A percentile compares a stretch with the other conserved stretches of the same genome.
Conservation (phyloP, 1,140 invertebrate genomes). For the Brachionus koreanus region DNA sequence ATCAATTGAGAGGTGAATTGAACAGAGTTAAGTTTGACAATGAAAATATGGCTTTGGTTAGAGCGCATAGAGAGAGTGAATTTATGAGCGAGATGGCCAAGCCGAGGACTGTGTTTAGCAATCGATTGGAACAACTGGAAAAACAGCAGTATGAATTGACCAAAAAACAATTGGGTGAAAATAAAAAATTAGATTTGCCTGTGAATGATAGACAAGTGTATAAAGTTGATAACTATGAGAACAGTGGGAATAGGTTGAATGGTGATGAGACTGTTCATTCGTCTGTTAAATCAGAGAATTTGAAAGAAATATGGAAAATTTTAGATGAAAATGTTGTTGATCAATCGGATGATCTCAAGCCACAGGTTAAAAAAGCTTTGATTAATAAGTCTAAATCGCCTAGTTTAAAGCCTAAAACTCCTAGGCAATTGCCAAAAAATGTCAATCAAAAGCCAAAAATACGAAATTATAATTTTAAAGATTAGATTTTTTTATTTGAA, state of each 20-base stretch:
- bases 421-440: background rate
- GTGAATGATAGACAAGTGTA: background rate
- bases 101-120: background rate
- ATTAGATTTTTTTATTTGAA: background rate
- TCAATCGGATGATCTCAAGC: background rate
- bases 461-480: conserved; percentile 35
- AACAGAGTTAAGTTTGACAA: conserved; percentile 47
- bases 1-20: conserved; percentile 53
- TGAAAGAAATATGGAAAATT: conserved; percentile 40
- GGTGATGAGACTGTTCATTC: conserved; percentile 7
- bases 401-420: conserved; percentile 26
- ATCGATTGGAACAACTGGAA: conserved; percentile 52
- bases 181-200: background rate
- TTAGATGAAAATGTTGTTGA: conserved; percentile 7
- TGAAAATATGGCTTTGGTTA: background rate
- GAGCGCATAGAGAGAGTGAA: background rate
- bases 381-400: background rate
- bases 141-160: conserved; percentile 55
- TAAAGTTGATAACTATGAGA: background rate
- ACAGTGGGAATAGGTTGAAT: background rate
- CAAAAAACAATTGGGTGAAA: conserved; percentile 48
- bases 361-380: conserved; percentile 20
- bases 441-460: conserved; percentile 14
- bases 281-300: conserved; percentile 27
- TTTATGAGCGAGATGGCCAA: background rate